phyloP scores from a whole-genome alignment of 2,113 vertebrate genomes.

The Azemiops feae region DNA sequence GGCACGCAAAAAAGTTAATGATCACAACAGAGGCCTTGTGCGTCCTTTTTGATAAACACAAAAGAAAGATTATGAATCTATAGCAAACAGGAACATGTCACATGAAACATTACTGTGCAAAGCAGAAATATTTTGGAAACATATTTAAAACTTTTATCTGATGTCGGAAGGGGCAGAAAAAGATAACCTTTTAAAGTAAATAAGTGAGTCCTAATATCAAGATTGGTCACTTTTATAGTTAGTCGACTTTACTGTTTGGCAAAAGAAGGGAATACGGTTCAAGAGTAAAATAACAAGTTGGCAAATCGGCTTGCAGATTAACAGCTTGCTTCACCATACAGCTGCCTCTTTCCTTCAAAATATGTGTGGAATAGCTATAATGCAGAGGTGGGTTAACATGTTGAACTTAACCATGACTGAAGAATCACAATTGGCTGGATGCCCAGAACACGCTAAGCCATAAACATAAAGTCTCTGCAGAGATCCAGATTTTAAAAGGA shows the following conservation, averaged over 20 bases:
- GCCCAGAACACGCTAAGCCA: not conserved
- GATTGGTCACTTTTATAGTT: not conserved
- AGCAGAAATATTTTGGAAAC: slow-evolving; percentile 3
- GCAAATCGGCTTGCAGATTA: not conserved
- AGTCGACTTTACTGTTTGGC: not conserved
- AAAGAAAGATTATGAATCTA: not conserved
- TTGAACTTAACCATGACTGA: not conserved
- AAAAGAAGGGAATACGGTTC: not conserved
- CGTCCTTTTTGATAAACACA: not conserved
- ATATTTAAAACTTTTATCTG: not conserved
- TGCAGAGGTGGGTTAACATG: not conserved
- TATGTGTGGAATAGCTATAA: not conserved
- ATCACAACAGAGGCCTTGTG: not conserved
- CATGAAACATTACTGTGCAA: not conserved
- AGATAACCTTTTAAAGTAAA: not conserved
- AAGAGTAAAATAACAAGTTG: not conserved
- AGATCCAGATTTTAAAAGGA: not conserved
- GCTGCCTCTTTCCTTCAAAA: not conserved
- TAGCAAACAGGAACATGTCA: not conserved
- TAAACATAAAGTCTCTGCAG: not conserved
- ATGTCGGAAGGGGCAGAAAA: not conserved
- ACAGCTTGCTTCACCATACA: not conserved
- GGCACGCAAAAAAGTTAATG: not conserved
- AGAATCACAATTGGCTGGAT: not conserved
- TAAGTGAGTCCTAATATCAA: not conserved